phyloP scores from a whole-genome alignment of 2,113 vertebrate species.

The Sphyrna mokarran region DNA sequence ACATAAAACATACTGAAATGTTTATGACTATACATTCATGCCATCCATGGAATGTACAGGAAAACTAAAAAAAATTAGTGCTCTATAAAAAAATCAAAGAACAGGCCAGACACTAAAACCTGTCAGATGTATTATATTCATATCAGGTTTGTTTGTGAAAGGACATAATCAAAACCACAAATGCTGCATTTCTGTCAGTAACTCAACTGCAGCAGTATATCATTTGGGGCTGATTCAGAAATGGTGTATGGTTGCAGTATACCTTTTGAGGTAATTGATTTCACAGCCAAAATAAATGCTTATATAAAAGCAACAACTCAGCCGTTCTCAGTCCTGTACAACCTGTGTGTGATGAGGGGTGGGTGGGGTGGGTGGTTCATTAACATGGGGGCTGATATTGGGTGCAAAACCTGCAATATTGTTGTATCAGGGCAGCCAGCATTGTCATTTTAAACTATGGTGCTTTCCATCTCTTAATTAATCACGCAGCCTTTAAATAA shows the following conservation, averaged over 20 bases:
- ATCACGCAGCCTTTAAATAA: neutral
- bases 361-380: neutral
- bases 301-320: neutral
- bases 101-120: neutral
- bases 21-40: neutral
- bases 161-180: conserved; percentile 1
- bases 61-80: neutral
- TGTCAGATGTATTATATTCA: neutral
- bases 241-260: neutral
- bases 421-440: neutral
- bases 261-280: neutral
- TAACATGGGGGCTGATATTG: neutral
- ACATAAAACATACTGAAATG: neutral
- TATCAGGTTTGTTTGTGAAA: neutral
- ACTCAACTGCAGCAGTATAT: neutral
- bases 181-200: neutral
- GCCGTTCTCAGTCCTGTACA: neutral
- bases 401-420: neutral
- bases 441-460: neutral
- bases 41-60: neutral
- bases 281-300: neutral
- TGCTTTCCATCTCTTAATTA: neutral
- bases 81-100: conserved; percentile 6
- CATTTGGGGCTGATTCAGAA: neutral
- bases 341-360: neutral